Percentiles rank a stretch among this genome's conserved stretches.
Evolutionary conservation across 1,140 invertebrate genomes (phyloP).

Genomic region (Schmidtea mediterranea): DNA sequence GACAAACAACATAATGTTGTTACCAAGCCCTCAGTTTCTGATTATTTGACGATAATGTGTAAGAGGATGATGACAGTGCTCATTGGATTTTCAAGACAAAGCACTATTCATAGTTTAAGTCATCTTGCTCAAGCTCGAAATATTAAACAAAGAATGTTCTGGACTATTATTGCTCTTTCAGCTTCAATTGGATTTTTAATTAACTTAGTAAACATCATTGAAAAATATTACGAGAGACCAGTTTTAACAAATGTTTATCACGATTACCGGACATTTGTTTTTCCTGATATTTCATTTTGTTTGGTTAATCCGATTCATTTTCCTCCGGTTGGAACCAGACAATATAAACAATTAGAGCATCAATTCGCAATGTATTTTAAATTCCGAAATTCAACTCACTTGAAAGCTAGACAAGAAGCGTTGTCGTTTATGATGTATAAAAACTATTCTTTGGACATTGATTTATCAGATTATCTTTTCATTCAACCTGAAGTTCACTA

Average conservation of each 20-base stretch:
- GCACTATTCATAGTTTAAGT: background rate
- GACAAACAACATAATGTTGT: too few relatives aligned
- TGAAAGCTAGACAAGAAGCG: too few relatives aligned
- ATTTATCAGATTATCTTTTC: too few relatives aligned
- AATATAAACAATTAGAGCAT: background rate
- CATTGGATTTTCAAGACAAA: background rate
- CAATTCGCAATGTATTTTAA: background rate
- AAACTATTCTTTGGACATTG: too few relatives aligned
- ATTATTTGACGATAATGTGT: too few relatives aligned
- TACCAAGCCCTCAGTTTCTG: too few relatives aligned
- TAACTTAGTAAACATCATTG: background rate
- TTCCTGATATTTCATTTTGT: conserved; percentile 1
- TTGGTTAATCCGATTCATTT: background rate
- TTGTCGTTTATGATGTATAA: too few relatives aligned
- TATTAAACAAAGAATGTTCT: background rate
- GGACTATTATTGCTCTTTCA: background rate
- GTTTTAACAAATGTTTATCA: background rate
- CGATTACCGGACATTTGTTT: background rate
- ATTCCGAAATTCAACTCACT: too few relatives aligned
- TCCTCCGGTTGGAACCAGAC: background rate
- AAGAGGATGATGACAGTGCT: too few relatives aligned
- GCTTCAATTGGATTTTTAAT: background rate
- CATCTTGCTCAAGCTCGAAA: conserved; percentile 1
- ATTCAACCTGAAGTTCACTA: too few relatives aligned
- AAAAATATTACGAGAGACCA: background rate